These are phyloP conservation scores for Polymixis flavicincta DNA, from an alignment of 2,888 invertebrate genomes.

Conservation along the genomic window DNA sequence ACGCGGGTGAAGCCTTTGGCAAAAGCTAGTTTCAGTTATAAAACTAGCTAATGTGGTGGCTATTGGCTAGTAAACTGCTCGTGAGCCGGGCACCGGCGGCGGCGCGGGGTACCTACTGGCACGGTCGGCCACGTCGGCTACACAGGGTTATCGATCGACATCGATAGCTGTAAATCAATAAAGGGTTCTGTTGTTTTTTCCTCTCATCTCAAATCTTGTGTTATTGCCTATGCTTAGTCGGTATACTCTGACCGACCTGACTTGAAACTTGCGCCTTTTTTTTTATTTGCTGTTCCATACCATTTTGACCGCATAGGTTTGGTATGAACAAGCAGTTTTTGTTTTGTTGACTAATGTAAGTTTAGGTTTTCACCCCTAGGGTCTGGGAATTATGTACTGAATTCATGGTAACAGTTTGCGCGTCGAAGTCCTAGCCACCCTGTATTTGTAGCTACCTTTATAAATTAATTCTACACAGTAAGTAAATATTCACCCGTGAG, in stretches of 20 bases:
- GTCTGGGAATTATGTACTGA: too few species aligned
- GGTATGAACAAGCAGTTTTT: too few species aligned
- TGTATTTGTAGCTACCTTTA: not conserved
- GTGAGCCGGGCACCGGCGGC: not conserved
- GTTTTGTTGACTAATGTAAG: too few species aligned
- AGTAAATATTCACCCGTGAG: not conserved
- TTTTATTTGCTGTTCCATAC: too few species aligned
- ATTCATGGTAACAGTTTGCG: too few species aligned
- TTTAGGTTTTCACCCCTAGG: too few species aligned
- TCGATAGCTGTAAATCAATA: constrained; percentile 84
- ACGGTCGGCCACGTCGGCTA: constrained; percentile 19
- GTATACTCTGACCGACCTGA: constrained; percentile 32
- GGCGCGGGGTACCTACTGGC: not conserved
- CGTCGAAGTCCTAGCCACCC: too few species aligned
- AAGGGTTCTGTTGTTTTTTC: constrained; percentile 72
- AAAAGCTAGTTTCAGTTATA: not conserved
- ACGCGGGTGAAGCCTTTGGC: too few species aligned
- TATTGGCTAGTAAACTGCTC: not conserved
- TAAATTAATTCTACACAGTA: too few species aligned
- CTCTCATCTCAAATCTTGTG: constrained; percentile 60
- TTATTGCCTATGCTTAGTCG: constrained; percentile 47
- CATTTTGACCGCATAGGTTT: too few species aligned
- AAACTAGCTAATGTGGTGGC: not conserved
- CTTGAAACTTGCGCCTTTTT: constrained; percentile 32
- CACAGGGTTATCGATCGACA: constrained; percentile 59